Base-by-base conservation (phyloP, 2,888 invertebrate genomes). In the Creontiades dilutus region DNA sequence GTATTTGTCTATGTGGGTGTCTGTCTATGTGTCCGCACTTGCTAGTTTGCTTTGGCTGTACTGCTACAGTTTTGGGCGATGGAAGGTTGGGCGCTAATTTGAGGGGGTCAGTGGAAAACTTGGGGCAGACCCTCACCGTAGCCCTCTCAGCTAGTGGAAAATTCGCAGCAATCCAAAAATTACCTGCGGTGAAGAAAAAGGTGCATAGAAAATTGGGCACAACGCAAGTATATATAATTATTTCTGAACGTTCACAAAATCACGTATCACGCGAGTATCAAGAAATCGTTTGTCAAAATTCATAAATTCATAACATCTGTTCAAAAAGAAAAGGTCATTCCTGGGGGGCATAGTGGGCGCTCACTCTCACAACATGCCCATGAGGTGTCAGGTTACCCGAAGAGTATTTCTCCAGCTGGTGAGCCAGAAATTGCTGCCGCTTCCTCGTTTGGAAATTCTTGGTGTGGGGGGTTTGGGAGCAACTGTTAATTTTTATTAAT, bases 381-480 rank as follows among this genome's bases (percentile, higher is more conserved):
- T n/a, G 61, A 16, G 61, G 19, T 19, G 16, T 52, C 5, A 19
- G 61, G n/a, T 19, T 61, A 19, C 61, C 61, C n/a, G 61, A n/a
- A 14, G 61, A 4, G 19, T 61, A 52, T 12, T 11, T 52, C 19
- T 61, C 68, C 68, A 23, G 3, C 52, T 52, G 11, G 52, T 23
- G 23, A 27, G 68, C 57, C n/a, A 57, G 57, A 57, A 57, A 57
- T 57, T 57, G n/a, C 57, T 57, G 57, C 57, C 57, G 14, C n/a
- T n/a, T 57, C 57, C 16, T 57, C 7, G 57, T 57, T 7, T 16
- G n/a, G 7, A n/a, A 57, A 57, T 57, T 57, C 7, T 57, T 57
- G 16, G 57, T 57, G 57, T 57, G 57, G n/a, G 57, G n/a, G 16
- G 57, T 57, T 57, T 57, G 16, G 57, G 57, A 57, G 5, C 57